phyloP scores from a whole-genome alignment of 2,888 invertebrate species.

The Embidobia sp. region DNA sequence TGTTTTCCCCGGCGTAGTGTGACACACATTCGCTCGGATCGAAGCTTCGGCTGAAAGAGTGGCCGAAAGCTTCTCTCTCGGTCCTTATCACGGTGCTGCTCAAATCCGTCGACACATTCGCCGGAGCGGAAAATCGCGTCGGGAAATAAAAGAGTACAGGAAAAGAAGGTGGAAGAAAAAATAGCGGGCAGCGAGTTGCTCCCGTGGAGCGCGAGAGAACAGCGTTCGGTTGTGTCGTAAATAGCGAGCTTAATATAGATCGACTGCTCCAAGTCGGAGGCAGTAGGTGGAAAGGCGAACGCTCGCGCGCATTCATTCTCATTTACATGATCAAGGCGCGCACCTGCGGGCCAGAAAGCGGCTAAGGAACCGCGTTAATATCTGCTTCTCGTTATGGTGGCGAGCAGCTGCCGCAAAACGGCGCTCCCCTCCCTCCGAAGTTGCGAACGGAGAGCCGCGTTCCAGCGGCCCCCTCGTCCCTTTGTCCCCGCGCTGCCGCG shows the following conservation, averaged over 20 bases:
- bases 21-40: no score
- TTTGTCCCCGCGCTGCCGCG: conserved; percentile 52
- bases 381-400: conserved; percentile 74
- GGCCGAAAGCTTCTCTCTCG: no score
- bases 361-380: conserved; percentile 75
- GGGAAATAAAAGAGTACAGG: conserved; percentile 7
- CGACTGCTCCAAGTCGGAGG: conserved; percentile 42
- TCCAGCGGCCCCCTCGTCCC: conserved; percentile 62
- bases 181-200: conserved; percentile 1
- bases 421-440: conserved; percentile 48
- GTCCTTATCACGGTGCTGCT: neutral
- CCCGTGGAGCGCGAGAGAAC: conserved; percentile 39
- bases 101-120: conserved; percentile 32
- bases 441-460: conserved; percentile 59
- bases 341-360: conserved; percentile 68
- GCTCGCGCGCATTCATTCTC: conserved; percentile 63
- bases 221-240: conserved; percentile 43
- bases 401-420: conserved; percentile 71
- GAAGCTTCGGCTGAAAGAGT: no score
- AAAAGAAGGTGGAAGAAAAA: neutral
- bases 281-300: conserved; percentile 56
- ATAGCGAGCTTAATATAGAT: conserved; percentile 50
- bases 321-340: conserved; percentile 66
- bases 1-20: no score
- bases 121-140: conserved; percentile 43